Evolutionary conservation across 1,140 invertebrate species (phyloP).

Genomic region (Drosophila sp.): DNA sequence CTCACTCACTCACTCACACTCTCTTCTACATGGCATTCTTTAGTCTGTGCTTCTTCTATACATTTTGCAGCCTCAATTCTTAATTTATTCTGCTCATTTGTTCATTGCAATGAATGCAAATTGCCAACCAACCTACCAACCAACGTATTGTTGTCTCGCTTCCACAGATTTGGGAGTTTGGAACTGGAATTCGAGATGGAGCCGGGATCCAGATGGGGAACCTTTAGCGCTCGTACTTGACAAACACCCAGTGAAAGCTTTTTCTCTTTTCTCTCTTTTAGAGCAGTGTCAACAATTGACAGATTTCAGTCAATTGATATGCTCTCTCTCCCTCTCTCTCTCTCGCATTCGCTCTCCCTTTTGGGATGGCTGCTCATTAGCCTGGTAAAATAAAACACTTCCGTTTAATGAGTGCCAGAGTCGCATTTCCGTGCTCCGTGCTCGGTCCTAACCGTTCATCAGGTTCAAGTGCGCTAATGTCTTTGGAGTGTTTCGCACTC

Average conservation of each 20-base stretch:
- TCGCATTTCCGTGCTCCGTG: conserved; percentile 66
- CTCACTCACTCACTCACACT: conserved; percentile 14
- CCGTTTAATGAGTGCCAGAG: conserved; percentile 66
- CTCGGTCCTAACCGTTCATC: background rate
- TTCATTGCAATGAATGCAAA: conserved; percentile 65
- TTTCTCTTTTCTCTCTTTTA: conserved; percentile 4
- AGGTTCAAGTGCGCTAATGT: conserved; percentile 77
- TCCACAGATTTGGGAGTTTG: background rate
- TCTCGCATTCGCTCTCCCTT: background rate
- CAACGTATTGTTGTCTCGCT: conserved; percentile 13
- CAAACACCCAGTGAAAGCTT: conserved; percentile 60
- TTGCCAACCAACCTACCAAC: conserved; percentile 23
- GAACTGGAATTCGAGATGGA: background rate
- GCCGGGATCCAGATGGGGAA: background rate
- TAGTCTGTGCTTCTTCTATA: conserved; percentile 2
- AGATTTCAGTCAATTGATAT: conserved; percentile 21
- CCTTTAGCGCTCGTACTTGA: conserved; percentile 46
- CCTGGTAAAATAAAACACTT: conserved; percentile 68
- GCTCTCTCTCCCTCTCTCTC: conserved; percentile 18
- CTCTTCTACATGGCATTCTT: background rate
- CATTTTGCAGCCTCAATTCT: conserved; percentile 26
- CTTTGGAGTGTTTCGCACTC: conserved; percentile 78
- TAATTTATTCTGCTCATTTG: conserved; percentile 73
- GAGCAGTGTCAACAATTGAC: conserved; percentile 42
- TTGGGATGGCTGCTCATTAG: conserved; percentile 57